Percentiles rank a stretch among this genome's conserved stretches.
Conservation (phyloP, 2,113 vertebrate species). For the Amphiprion ocellaris region DNA sequence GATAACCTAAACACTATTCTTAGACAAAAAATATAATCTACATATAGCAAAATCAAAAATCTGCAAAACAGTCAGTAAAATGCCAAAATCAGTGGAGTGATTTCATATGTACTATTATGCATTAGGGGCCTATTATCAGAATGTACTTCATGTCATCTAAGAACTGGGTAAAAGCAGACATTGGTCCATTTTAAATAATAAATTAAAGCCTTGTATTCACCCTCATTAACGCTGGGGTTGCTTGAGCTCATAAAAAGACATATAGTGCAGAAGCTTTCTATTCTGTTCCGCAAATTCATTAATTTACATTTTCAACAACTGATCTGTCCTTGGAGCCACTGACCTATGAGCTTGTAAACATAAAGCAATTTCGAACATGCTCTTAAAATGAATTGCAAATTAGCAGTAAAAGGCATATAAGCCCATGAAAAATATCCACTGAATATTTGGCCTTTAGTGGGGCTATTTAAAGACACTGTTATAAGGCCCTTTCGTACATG, state of each 20-base stretch:
- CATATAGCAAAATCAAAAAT: not conserved
- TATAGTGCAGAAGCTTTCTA: slow-evolving; percentile 64
- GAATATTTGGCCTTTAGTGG: slow-evolving; percentile 61
- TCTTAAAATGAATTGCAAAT: slow-evolving; percentile 78
- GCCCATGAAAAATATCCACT: slow-evolving; percentile 71
- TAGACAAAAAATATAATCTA: not conserved
- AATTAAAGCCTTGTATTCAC: slow-evolving; percentile 66
- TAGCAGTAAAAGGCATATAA: slow-evolving; percentile 78
- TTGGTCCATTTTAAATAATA: slow-evolving; percentile 55
- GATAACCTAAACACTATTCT: too few species aligned
- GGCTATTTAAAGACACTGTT: slow-evolving; percentile 51
- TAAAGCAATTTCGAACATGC: slow-evolving; percentile 74
- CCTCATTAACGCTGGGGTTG: slow-evolving; percentile 77
- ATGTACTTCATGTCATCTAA: slow-evolving; percentile 7
- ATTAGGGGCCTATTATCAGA: not conserved
- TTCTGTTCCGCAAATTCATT: slow-evolving; percentile 77
- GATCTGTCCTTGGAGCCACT: slow-evolving; percentile 69
- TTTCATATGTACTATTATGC: not conserved
- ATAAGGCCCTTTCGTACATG: slow-evolving; percentile 17
- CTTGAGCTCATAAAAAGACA: slow-evolving; percentile 71
- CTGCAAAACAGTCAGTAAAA: not conserved
- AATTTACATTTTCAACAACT: slow-evolving; percentile 69
- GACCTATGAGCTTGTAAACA: slow-evolving; percentile 83
- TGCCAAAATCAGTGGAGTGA: not conserved
- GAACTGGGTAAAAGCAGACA: slow-evolving; percentile 19